These are phyloP conservation scores for Mesocentrotus franciscanus DNA, from an alignment of 53 echinoderm and acorn worm genomes.

Conservation along the genomic window DNA sequence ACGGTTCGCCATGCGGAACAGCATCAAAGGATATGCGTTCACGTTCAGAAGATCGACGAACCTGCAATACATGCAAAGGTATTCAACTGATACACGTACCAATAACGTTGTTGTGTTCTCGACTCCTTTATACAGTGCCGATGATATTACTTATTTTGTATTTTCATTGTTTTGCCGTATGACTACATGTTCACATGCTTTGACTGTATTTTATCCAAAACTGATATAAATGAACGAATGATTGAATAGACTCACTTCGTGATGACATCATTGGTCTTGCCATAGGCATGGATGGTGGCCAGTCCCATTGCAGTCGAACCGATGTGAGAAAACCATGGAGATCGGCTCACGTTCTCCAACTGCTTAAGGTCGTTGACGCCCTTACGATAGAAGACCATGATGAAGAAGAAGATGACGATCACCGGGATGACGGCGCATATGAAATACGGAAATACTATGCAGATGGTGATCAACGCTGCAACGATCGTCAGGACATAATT, in stretches of 20 bases:
- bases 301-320: slow-evolving; percentile 88
- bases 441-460: slow-evolving; percentile 87
- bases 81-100: background rate
- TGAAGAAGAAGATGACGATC: slow-evolving; percentile 75
- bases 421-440: slow-evolving; percentile 80
- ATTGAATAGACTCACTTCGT: slow-evolving; percentile 68
- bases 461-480: slow-evolving; percentile 79
- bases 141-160: too few relatives aligned
- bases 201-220: too few relatives aligned
- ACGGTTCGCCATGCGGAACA: slow-evolving; percentile 83
- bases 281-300: slow-evolving; percentile 89
- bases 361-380: slow-evolving; percentile 90
- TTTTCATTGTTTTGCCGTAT: too few relatives aligned
- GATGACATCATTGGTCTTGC: slow-evolving; percentile 83
- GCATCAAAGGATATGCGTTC: slow-evolving; percentile 85
- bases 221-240: too few relatives aligned
- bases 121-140: too few relatives aligned
- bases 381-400: slow-evolving; percentile 82
- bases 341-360: slow-evolving; percentile 90
- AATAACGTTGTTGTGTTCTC: too few relatives aligned
- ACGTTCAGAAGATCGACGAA: slow-evolving; percentile 81
- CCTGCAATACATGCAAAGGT: slow-evolving; percentile 41
- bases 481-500: slow-evolving; percentile 76
- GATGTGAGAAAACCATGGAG: slow-evolving; percentile 98
- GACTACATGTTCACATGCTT: too few relatives aligned